Conservation (phyloP, 1,140 invertebrate species). For the Papilio dardanus region DNA sequence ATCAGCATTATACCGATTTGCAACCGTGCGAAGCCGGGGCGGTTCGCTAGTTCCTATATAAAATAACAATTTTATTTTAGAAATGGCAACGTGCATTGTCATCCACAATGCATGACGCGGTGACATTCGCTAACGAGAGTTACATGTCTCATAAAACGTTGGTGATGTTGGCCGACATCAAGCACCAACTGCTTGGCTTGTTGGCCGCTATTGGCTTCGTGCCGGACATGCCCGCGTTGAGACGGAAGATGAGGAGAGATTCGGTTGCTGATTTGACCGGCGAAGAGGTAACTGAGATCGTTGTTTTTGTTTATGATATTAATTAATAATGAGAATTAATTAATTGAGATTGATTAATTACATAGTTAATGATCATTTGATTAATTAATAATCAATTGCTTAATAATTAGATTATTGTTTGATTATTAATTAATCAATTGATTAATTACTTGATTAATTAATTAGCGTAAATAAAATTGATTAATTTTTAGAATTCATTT, state of each 20-base stretch:
- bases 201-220: constrained; percentile 92
- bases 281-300: constrained; percentile 77
- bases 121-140: constrained; percentile 88
- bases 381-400: no score
- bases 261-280: constrained; percentile 87
- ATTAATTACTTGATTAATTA: neutral
- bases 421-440: neutral
- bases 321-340: neutral
- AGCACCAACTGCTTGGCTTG: constrained; percentile 92
- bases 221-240: constrained; percentile 80
- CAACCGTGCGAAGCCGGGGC: no score
- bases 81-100: constrained; percentile 87
- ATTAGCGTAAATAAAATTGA: no score
- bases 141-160: constrained; percentile 89
- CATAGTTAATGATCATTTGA: no score
- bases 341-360: neutral
- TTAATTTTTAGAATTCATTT: neutral
- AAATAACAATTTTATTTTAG: constrained; percentile 83
- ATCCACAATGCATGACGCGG: constrained; percentile 84
- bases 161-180: constrained; percentile 89
- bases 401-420: no score
- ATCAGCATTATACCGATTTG: no score
- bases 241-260: constrained; percentile 85
- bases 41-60: no score
- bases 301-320: neutral